Conservation (phyloP, 37 sponge, comb jelly and placozoan genomes). For the Halisarca cf. caerulea region DNA sequence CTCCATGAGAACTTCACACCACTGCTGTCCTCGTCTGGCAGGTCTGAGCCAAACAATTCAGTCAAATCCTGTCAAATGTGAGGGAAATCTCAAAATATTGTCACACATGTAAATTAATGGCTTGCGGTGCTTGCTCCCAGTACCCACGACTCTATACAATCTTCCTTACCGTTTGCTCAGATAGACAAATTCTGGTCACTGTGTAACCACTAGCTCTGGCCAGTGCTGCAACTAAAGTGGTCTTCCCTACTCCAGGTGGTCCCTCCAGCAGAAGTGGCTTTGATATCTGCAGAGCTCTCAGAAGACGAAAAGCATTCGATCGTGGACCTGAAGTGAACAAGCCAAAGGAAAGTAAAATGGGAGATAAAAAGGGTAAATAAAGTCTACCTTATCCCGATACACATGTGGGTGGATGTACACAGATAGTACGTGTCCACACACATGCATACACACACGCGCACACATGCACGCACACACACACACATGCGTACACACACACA, state of each 20-base stretch:
- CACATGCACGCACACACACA: slow-evolving; percentile 12
- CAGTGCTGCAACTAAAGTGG: slow-evolving; percentile 87
- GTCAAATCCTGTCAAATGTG: slow-evolving; percentile 73
- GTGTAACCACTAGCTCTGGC: slow-evolving; percentile 78
- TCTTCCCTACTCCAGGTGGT: slow-evolving; percentile 97
- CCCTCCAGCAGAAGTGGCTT: slow-evolving; percentile 94
- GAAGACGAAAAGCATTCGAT: slow-evolving; percentile 72
- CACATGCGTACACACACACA: slow-evolving; percentile 23
- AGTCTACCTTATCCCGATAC: background rate
- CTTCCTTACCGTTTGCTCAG: slow-evolving; percentile 92
- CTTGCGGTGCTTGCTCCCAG: background rate
- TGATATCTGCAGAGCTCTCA: slow-evolving; percentile 87
- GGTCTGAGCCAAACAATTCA: slow-evolving; percentile 96
- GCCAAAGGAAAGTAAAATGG: background rate
- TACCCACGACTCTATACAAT: background rate
- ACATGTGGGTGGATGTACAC: too few species aligned
- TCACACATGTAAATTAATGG: background rate
- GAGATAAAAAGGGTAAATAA: background rate
- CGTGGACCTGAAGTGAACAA: slow-evolving; percentile 31
- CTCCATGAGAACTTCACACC: slow-evolving; percentile 87
- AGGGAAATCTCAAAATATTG: background rate
- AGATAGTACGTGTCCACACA: background rate
- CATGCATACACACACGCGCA: background rate
- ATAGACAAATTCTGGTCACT: slow-evolving; percentile 90
- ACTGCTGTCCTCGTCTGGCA: slow-evolving; percentile 83